A percentile compares a stretch with the other conserved stretches of the same genome.
Conservation (phyloP, 2,113 vertebrate species). For the Sinocyclocheilus rhinocerous region DNA sequence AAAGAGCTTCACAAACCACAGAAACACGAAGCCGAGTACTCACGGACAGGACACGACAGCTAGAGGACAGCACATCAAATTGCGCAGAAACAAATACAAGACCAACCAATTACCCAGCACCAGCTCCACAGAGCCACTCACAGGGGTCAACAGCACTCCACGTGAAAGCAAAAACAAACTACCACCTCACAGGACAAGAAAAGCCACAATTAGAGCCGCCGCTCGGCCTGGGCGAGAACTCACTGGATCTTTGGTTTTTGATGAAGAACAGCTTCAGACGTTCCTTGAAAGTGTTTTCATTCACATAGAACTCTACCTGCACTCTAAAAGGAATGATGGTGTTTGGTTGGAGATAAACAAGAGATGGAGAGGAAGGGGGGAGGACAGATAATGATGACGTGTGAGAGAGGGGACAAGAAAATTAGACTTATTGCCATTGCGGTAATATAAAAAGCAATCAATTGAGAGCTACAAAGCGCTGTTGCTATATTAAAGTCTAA, state of each 20-base stretch:
- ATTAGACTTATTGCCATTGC: constrained; percentile 51
- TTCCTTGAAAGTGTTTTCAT: constrained; percentile 87
- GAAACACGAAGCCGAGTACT: not conserved
- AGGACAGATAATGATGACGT: constrained; percentile 37
- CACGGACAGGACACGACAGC: constrained; percentile 21
- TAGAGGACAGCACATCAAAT: constrained; percentile 45
- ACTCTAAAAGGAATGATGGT: constrained; percentile 69
- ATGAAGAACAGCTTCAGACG: constrained; percentile 87
- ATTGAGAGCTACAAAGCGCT: constrained; percentile 60
- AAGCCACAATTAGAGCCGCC: constrained; percentile 30
- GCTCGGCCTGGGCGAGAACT: constrained; percentile 61
- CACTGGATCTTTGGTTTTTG: constrained; percentile 89
- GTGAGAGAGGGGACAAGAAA: constrained; percentile 26
- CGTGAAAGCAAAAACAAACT: constrained; percentile 34
- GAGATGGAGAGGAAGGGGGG: constrained; percentile 50
- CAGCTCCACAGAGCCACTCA: constrained; percentile 30
- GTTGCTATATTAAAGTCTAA: constrained; percentile 65
- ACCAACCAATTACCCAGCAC: constrained; percentile 39
- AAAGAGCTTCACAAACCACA: not conserved
- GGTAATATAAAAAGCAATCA: constrained; percentile 60
- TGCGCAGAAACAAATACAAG: constrained; percentile 22
- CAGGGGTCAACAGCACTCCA: constrained; percentile 42
- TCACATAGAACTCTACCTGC: constrained; percentile 85
- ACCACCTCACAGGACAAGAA: constrained; percentile 42
- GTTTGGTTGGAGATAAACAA: constrained; percentile 21